These are phyloP conservation scores for Macrobrachium nipponense DNA, from an alignment of 1,140 invertebrate genomes.

Conservation along the genomic window DNA sequence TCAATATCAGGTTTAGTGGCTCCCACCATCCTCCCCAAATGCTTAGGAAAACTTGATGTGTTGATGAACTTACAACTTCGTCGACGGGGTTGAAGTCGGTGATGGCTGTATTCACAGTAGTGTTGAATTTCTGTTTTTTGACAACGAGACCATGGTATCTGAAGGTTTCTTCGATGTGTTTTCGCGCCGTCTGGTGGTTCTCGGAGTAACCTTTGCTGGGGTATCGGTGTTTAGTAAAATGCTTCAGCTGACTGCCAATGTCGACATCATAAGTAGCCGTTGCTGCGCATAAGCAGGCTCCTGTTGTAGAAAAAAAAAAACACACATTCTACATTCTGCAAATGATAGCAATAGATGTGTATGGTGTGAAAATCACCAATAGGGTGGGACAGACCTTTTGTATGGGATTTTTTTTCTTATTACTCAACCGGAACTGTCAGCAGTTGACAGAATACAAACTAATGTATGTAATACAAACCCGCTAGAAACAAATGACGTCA, in stretches of 20 bases:
- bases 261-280: background rate
- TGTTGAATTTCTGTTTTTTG: slow-evolving; percentile 40
- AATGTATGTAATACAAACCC: too few species aligned
- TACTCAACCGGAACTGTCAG: too few species aligned
- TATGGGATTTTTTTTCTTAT: too few species aligned
- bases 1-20: background rate
- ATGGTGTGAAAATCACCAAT: too few species aligned
- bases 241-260: background rate
- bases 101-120: slow-evolving; percentile 1
- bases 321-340: background rate
- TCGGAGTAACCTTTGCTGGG: background rate
- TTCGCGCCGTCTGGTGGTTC: background rate
- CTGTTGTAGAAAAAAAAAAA: background rate
- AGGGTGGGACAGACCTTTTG: too few species aligned
- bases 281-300: background rate
- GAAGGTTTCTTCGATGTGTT: slow-evolving; percentile 27
- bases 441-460: too few species aligned
- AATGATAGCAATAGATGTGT: background rate
- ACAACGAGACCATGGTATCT: slow-evolving; percentile 29
- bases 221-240: slow-evolving; percentile 11
- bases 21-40: too few species aligned
- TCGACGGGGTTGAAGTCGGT: background rate
- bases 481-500: too few species aligned
- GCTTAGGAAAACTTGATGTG: too few species aligned
- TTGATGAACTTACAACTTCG: background rate